Evolutionary conservation across 1,140 invertebrate species (phyloP), one percentile per base, ranked within the genome.

Genomic region (Rhynchophorus ferrugineus): DNA sequence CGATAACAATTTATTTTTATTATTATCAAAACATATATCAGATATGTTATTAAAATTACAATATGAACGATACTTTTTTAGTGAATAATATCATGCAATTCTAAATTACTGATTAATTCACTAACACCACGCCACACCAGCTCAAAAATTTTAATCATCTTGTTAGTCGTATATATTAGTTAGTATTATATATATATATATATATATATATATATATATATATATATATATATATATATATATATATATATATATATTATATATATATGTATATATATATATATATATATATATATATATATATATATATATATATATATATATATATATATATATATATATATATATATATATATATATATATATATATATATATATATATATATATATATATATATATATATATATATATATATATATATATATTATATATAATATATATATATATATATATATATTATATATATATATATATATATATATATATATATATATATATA

Each of bases 181-280:
- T 33, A 11, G 5, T 33, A 33, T 11, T 6, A 11, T 33, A 6
- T 36, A 3, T 36, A 36, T 36, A 36, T 36, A 36, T 36, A 36
- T 36, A 36, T 36, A 36, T 36, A 36, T 36, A 36, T 36, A 36
- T 36, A 36, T 36, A 36, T 36, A 36, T 36, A 36, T 36, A 36
- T 36, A 36, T 36, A 36, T 36, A 36, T 36, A 36, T 36, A 36
- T 36, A 36, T 36, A 36, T 36, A 36, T 36, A 36, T 36, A 36
- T 36, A n/a, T n/a, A n/a, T n/a, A n/a, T n/a, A n/a, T n/a, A n/a
- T n/a, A n/a, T n/a, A n/a, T n/a, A n/a, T n/a, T n/a, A n/a, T n/a
- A n/a, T n/a, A n/a, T n/a, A n/a, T n/a, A n/a, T n/a, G n/a, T n/a
- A n/a, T n/a, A n/a, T n/a, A n/a, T n/a, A 36, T 36, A 36, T 36